Percentiles rank a stretch among this genome's conserved stretches.
phyloP scores from a whole-genome alignment of 2,888 invertebrate species.

The Drosophila conformis region DNA sequence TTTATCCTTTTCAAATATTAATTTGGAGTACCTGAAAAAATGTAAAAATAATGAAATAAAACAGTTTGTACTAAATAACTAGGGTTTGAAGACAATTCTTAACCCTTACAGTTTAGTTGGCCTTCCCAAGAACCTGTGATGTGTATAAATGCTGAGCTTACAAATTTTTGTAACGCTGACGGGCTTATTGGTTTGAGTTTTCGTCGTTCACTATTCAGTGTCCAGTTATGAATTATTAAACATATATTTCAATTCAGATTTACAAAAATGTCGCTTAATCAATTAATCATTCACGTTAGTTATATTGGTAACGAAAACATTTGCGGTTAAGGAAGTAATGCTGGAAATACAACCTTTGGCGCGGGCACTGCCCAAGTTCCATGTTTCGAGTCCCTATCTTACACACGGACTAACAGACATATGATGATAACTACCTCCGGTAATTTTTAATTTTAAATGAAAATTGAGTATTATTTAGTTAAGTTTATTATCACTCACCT shows the following conservation, averaged over 20 bases:
- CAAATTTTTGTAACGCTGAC: background rate
- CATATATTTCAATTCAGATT: background rate
- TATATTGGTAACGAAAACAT: no score
- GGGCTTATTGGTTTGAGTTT: background rate
- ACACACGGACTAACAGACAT: no score
- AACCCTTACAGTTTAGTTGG: background rate
- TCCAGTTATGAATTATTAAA: background rate
- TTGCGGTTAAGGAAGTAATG: no score
- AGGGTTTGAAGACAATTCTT: background rate
- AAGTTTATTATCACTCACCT: conserved; percentile 47
- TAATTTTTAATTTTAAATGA: no score
- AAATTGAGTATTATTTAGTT: background rate
- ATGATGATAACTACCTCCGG: no score
- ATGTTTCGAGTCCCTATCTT: no score
- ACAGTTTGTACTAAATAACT: conserved; percentile 35
- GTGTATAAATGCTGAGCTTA: background rate
- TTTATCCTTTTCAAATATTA: conserved; percentile 73
- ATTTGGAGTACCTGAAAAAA: conserved; percentile 67
- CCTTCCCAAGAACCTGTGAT: background rate
- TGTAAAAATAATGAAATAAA: background rate
- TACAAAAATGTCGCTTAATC: no score
- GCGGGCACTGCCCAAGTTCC: rapidly evolving
- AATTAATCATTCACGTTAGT: no score
- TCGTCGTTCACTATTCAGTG: no score
- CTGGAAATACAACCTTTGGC: no score